phyloP scores from a whole-genome alignment of 2,888 invertebrate genomes.

The Troides aeacus region DNA sequence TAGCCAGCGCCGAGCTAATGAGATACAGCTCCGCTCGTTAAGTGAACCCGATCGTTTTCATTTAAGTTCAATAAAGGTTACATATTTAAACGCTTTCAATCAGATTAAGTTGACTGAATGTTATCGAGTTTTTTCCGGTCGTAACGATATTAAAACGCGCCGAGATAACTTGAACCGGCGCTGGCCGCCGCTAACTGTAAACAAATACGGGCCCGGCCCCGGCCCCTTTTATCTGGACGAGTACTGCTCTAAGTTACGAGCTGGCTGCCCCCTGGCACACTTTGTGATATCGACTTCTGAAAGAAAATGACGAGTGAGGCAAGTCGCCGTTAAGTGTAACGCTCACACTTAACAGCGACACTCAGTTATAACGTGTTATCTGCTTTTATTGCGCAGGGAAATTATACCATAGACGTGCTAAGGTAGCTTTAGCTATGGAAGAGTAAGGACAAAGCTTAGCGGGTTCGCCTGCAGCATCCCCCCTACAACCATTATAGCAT shows the following conservation, averaged over 20 bases:
- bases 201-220: conserved; percentile 1
- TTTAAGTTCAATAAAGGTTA: conserved; percentile 1
- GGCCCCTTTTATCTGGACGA: background rate
- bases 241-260: background rate
- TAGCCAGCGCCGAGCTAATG: background rate
- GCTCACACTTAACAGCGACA: too few species aligned
- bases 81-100: background rate
- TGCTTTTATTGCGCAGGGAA: too few species aligned
- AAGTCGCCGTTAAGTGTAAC: too few species aligned
- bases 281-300: background rate
- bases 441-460: too few species aligned
- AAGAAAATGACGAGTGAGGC: too few species aligned
- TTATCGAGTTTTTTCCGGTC: background rate
- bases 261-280: background rate
- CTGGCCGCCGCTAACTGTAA: background rate
- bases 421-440: too few species aligned
- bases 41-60: background rate
- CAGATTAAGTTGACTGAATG: conserved; percentile 3
- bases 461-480: too few species aligned
- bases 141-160: background rate
- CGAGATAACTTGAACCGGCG: background rate
- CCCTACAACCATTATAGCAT: too few species aligned
- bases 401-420: too few species aligned
- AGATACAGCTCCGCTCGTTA: background rate
- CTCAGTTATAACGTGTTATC: too few species aligned